Base-by-base conservation (phyloP, 2,888 invertebrate genomes). In the Meiosimyza platycephala region DNA sequence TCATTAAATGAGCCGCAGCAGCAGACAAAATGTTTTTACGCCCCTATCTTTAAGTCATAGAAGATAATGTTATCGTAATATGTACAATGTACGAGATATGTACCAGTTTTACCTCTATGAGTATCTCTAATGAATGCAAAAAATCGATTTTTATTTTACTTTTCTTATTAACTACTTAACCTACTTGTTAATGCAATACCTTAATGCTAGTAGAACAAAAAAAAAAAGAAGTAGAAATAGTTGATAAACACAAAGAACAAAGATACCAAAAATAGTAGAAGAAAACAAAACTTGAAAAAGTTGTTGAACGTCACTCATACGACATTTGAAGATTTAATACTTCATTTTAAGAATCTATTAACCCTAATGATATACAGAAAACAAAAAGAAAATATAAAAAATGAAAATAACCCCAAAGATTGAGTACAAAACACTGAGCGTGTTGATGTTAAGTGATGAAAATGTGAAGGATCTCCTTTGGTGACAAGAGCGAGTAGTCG, bases 311-410 rank as follows among this genome's bases (percentile, higher is more conserved):
- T 52, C 62, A 52, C 69, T 69, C 52, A 69, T 12, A 50, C 62
- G 62, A 40, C 62, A 62, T 47, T 50, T 69, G 51, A 69, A 69
- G 62, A 52, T 62, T 69, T 50, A 50, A 51, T 69, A 28, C 69
- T 69, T 69, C 60, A 69, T 71, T 65, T 60, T 72, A 73, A 75
- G 75, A 72, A 72, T 72, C 72, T 72, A 67, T 75, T 75, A 75
- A 75, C 75, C 75, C 66, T 60, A 73, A 75, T 75, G 72, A 73
- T 66, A 70, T 62, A 28, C 28, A 28, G 28, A 28, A 28, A 28
- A 28, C 28, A 48, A 50, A 40, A 64, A 64, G 18, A 57, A 57
- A 12, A 28, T 0, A 57, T 6, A 57, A 57, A 28, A 57, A 18
- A 12, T 6, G 22, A 18, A 11, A 55, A 22, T 55, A 55, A 57